A percentile compares a stretch with the other conserved stretches of the same genome.
Conservation (phyloP, 2,797 vertebrate genomes). For the Argya squamiceps region DNA sequence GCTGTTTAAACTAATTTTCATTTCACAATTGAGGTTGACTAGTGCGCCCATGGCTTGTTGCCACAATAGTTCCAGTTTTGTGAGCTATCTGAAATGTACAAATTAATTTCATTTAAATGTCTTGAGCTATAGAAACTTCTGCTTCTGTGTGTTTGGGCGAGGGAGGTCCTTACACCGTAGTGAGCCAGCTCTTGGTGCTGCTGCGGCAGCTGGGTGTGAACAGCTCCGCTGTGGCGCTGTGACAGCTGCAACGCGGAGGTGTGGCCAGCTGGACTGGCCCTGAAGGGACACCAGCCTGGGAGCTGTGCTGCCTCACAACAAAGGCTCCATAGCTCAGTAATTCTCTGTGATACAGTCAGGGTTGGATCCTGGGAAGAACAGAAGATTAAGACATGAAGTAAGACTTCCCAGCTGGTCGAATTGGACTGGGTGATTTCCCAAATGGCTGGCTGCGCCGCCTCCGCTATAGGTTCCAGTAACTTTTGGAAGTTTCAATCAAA, state of each 20-base stretch:
- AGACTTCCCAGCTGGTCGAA: not conserved
- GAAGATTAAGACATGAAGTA: not conserved
- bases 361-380: not conserved
- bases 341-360: not conserved
- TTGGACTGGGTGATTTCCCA: not conserved
- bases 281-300: not conserved
- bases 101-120: not conserved
- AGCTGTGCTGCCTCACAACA: not conserved
- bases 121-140: not conserved
- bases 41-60: not conserved
- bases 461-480: not conserved
- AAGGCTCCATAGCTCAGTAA: accelerated
- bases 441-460: not conserved
- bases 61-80: not conserved
- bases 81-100: not conserved
- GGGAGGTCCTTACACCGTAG: accelerated
- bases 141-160: not conserved
- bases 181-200: not conserved
- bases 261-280: not conserved
- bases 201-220: not conserved
- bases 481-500: not conserved
- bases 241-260: not conserved
- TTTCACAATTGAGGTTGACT: not conserved
- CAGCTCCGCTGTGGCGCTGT: not conserved
- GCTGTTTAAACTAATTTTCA: not conserved